Evolutionary conservation across 53 echinoderm and acorn worm species (phyloP), one percentile per base, ranked within the genome.

Genomic region (Paracentrotus lividus): DNA sequence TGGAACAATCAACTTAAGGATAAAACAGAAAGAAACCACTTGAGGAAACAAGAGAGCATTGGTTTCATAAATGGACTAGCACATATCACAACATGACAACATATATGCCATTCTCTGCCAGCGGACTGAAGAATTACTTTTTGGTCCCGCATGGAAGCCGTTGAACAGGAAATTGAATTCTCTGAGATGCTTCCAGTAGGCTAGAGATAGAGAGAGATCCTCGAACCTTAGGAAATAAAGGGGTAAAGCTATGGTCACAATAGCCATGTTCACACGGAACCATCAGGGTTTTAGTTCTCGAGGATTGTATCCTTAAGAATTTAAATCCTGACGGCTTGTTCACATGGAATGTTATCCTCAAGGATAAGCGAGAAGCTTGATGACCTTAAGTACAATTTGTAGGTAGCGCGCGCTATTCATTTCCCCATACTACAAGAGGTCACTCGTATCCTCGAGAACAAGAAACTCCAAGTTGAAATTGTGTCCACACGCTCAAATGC

Each of bases 161-260:
- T 18, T 15, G 6, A 21, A 72, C 72, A 72, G 72, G 72, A 72
- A 72, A 72, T 72, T 72, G 72, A 72, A 72, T 72, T 72, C 72
- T 72, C 29, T 16, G 21, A 72, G 72, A 15, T 18, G 72, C 72
- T 72, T 72, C 64, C 72, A 72, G 38, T 38, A 6, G 72, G 72
- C 72, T 72, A 32, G 36, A 72, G 20, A 16, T 15, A 21, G 5
- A 72, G 5, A 0, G 72, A 21, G 1, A n/a, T n/a, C n/a, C n/a
- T n/a, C n/a, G 38, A 38, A 38, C 33, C 33, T 32, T 33, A 31
- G 67, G 67, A 67, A 8, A 67, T 67, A 4, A 27, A 32, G 33
- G 67, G 67, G 14, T 67, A 23, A 67, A 51, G 60, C 18, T 60
- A 24, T 21, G n/a, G 60, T 24, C n/a, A n/a, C n/a, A n/a, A n/a